phyloP scores from a whole-genome alignment of 2,888 invertebrate genomes.

The Eustalomyia histrio region DNA sequence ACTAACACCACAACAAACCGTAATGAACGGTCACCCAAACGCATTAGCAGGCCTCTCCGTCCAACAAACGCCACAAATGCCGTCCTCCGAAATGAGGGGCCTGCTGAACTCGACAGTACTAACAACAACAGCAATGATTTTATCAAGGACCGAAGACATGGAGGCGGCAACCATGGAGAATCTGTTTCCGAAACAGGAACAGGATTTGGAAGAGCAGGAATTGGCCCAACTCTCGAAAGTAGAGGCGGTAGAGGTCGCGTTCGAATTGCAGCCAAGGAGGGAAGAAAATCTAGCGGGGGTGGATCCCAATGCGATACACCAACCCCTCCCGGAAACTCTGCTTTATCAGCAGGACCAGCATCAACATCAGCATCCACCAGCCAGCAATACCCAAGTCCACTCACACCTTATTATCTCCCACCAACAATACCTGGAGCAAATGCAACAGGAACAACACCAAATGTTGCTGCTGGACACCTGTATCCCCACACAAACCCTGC shows the following conservation, averaged over 20 bases:
- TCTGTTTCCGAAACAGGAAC: slow-evolving; percentile 66
- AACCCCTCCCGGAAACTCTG: slow-evolving; percentile 38
- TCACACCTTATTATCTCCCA: slow-evolving; percentile 76
- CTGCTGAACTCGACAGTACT: slow-evolving; percentile 89
- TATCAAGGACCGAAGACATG: slow-evolving; percentile 75
- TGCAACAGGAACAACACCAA: slow-evolving; percentile 70
- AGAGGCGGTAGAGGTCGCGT: slow-evolving; percentile 39
- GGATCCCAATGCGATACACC: slow-evolving; percentile 63
- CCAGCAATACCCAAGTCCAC: slow-evolving; percentile 69
- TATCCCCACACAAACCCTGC: slow-evolving; percentile 75
- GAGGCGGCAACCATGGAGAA: slow-evolving; percentile 80
- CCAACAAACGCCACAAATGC: slow-evolving; percentile 83
- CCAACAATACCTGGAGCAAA: slow-evolving; percentile 72
- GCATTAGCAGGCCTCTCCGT: slow-evolving; percentile 97
- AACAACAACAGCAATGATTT: slow-evolving; percentile 69
- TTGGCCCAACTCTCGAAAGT: slow-evolving; percentile 39
- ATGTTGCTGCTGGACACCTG: slow-evolving; percentile 73
- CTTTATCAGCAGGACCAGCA: slow-evolving; percentile 63
- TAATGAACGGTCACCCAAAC: slow-evolving; percentile 92
- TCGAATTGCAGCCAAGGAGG: slow-evolving; percentile 5
- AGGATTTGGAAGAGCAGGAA: slow-evolving; percentile 55
- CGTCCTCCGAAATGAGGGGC: slow-evolving; percentile 93
- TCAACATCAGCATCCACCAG: slow-evolving; percentile 67
- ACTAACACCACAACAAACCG: slow-evolving; percentile 70
- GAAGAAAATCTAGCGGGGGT: slow-evolving; percentile 10